Conservation (phyloP, 1,140 invertebrate genomes). For the Drosophila rufa region DNA sequence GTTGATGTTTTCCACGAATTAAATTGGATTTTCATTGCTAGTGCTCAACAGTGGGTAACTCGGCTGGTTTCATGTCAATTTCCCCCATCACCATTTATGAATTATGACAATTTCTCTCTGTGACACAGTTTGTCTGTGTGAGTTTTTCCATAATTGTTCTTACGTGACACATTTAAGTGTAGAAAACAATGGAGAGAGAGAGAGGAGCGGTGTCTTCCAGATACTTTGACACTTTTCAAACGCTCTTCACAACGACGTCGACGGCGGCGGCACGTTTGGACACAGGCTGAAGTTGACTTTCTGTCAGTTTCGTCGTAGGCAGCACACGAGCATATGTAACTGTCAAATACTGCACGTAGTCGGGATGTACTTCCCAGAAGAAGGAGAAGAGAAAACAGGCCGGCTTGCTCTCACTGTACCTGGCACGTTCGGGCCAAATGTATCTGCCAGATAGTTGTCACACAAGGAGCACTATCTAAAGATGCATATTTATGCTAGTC, state of each 20-base stretch:
- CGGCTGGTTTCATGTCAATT: constrained; percentile 14
- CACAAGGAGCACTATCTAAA: background rate
- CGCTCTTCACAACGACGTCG: constrained; percentile 10
- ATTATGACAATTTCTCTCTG: constrained; percentile 44
- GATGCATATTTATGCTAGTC: background rate
- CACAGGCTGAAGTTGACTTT: constrained; percentile 38
- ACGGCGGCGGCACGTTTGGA: constrained; percentile 30
- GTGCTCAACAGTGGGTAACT: constrained; percentile 42
- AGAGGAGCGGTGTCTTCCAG: constrained; percentile 22
- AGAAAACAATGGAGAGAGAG: constrained; percentile 5
- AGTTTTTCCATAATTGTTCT: constrained; percentile 63
- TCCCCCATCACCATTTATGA: constrained; percentile 31
- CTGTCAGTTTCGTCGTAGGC: constrained; percentile 37
- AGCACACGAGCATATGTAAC: constrained; percentile 38
- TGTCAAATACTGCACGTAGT: constrained; percentile 51
- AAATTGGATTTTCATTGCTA: constrained; percentile 52
- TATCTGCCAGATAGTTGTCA: constrained; percentile 48
- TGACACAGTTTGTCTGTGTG: constrained; percentile 50
- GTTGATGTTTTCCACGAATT: constrained; percentile 10
- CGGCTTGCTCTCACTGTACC: constrained; percentile 13
- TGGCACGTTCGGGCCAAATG: constrained; percentile 41
- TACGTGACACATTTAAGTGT: constrained; percentile 50
- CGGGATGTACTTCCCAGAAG: constrained; percentile 27
- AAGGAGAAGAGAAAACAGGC: background rate
- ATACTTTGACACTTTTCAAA: constrained; percentile 57